These are phyloP conservation scores for Mesorhabditis spiculigera DNA, from an alignment of 2,888 invertebrate genomes.

Conservation along the genomic window DNA sequence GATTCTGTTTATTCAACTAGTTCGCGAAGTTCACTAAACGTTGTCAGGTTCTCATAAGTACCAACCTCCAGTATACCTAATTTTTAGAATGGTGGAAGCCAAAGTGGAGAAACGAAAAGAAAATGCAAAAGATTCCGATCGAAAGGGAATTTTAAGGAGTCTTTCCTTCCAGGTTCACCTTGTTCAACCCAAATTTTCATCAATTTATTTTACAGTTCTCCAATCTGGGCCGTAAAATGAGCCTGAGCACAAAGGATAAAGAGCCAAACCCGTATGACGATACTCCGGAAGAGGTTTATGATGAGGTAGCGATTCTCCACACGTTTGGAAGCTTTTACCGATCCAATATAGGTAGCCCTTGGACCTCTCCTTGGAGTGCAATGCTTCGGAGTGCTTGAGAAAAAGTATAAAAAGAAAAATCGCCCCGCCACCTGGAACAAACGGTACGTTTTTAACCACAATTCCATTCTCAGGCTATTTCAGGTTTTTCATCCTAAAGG, in stretches of 20 bases:
- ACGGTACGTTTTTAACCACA: constrained; percentile 12
- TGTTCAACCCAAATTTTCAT: not conserved
- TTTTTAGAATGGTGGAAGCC: not conserved
- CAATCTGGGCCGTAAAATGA: constrained; percentile 26
- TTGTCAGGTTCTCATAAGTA: too few species aligned
- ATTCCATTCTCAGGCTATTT: constrained; percentile 1
- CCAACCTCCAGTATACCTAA: not conserved
- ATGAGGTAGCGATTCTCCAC: not conserved
- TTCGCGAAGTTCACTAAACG: too few species aligned
- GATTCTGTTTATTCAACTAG: too few species aligned
- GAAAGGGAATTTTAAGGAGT: constrained; percentile 46
- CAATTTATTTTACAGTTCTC: constrained; percentile 24
- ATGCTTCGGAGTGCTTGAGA: constrained; percentile 37
- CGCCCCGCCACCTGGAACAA: constrained; percentile 46
- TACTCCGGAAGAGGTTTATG: not conserved
- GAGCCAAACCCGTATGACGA: constrained; percentile 8
- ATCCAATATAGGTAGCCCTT: constrained; percentile 26
- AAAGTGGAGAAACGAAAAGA: constrained; percentile 5
- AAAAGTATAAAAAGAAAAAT: constrained; percentile 49
- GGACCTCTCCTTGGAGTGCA: constrained; percentile 45
- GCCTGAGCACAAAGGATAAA: constrained; percentile 26
- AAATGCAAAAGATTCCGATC: constrained; percentile 10
- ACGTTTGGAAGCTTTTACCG: too few species aligned
- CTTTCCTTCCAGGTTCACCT: constrained; percentile 38
- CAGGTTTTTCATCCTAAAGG: constrained; percentile 63